A percentile compares a stretch with the other conserved stretches of the same genome.
Evolutionary conservation across 2,888 invertebrate genomes (phyloP).

Genomic region (Perithous albicinctus): DNA sequence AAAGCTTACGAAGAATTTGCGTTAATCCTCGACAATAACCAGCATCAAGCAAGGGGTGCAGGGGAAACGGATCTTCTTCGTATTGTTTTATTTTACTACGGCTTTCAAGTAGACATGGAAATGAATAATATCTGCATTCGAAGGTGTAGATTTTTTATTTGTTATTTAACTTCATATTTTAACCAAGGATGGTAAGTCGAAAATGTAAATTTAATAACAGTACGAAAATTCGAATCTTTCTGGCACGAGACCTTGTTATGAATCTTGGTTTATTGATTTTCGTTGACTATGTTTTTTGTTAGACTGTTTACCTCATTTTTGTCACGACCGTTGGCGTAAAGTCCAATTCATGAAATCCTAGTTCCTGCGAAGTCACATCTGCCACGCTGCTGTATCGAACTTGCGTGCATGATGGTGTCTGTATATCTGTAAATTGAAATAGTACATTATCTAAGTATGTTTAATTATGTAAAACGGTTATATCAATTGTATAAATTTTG

Average conservation of each 20-base stretch:
- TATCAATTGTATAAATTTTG: not conserved
- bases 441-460: conserved; percentile 17
- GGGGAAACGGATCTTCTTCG: conserved; percentile 28
- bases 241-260: not conserved
- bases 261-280: not conserved
- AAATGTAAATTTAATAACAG: not conserved
- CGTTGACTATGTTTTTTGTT: not conserved
- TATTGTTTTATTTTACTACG: conserved; percentile 21
- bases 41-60: conserved; percentile 45
- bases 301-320: conserved; percentile 79
- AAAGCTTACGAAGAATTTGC: conserved; percentile 78
- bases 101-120: not conserved
- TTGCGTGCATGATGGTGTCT: conserved; percentile 78
- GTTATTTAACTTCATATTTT: not conserved
- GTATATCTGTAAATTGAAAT: conserved; percentile 73
- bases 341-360: conserved; percentile 81
- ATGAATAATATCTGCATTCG: not conserved
- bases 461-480: not conserved
- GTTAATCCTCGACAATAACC: conserved; percentile 75
- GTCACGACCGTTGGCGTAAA: conserved; percentile 82
- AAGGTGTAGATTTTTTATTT: not conserved
- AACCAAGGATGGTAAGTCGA: not conserved
- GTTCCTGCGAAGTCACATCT: conserved; percentile 80
- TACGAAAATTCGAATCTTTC: not conserved
- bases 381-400: conserved; percentile 82